Base-by-base conservation (phyloP, 2,888 invertebrate genomes). In the Lordiphosa andalusiaca region DNA sequence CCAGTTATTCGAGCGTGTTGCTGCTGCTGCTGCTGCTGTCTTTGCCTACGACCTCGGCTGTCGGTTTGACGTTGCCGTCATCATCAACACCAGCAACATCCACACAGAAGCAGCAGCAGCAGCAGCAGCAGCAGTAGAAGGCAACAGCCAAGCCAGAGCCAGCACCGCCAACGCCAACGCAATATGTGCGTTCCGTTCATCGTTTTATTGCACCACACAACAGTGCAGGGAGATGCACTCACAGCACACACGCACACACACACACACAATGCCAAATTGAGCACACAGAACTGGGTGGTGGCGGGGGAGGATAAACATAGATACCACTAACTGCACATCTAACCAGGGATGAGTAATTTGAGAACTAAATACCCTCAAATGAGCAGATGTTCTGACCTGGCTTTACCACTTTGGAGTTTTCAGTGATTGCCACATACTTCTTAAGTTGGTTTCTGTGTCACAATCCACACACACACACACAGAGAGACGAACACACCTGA, bases 401-500 rank as follows among this genome's bases (percentile, higher is more conserved):
- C 30, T 30, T 30, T 30, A 30, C 9, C 9, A 10, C 30, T 30
- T 30, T 30, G 30, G 30, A 65, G 73, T 72, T 72, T 75, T 57
- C 72, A 67, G 72, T 67, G 71, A 63, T 81, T 81, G 80, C 85
- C 69, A 81, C 80, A 80, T 73, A 82, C 80, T 84, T 84, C 80
- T 81, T 80, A 81, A 30, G 84, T 81, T 84, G 80, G 80, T 81
- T 80, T 81, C 83, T 81, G 80, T 81, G 80, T 84, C 80, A 81
- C 80, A 81, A 81, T 84, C 16, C 16, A 49, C 40, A 48, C 53
- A 49, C 23, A 51, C 58, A 62, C 53, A 60, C 55, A 49, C 40
- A 48, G 51, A 49, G 19, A 51, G 49, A 52, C 30, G 25, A 39
- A 48, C 33, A 50, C 25, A 36, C 37, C 30, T 30, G 30, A 9